phyloP scores from a whole-genome alignment of 1,140 invertebrate species.

The Yoshiicerus persimilis region DNA sequence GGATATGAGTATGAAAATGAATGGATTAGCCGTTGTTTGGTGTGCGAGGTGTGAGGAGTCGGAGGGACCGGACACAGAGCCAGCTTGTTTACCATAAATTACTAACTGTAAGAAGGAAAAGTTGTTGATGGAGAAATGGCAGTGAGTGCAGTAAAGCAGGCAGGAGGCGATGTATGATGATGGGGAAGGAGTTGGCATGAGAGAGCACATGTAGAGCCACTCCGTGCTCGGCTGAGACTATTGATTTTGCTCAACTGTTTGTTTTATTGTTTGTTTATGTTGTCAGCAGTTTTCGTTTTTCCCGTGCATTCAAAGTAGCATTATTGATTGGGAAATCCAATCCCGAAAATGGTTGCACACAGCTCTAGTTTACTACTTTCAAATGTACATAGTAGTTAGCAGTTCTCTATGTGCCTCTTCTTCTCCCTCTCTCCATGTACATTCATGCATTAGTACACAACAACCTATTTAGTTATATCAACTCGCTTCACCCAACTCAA shows the following conservation, averaged over 20 bases:
- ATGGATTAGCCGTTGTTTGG: constrained; percentile 1
- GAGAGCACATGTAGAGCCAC: constrained; percentile 41
- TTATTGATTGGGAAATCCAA: constrained; percentile 50
- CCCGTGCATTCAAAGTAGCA: constrained; percentile 49
- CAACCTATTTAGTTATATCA: background rate
- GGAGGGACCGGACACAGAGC: constrained; percentile 25
- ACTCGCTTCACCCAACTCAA: background rate
- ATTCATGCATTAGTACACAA: background rate
- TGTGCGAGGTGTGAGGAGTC: constrained; percentile 8
- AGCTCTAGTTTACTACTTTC: background rate
- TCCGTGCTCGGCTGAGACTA: constrained; percentile 42
- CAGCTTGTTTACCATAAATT: constrained; percentile 42
- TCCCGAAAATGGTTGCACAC: constrained; percentile 46
- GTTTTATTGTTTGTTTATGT: constrained; percentile 51
- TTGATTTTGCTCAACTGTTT: constrained; percentile 50
- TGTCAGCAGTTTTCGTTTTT: constrained; percentile 50
- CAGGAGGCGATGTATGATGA: constrained; percentile 27
- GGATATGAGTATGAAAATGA: constrained; percentile 6
- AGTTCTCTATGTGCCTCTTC: background rate
- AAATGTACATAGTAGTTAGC: background rate
- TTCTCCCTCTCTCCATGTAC: background rate
- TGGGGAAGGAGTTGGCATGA: constrained; percentile 35
- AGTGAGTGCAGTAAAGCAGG: background rate
- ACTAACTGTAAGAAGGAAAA: constrained; percentile 39
- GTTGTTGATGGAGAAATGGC: constrained; percentile 40